Evolutionary conservation across 2,888 invertebrate species (phyloP), one percentile per base, ranked within the genome.

Genomic region (Sarcophaga variegata): DNA sequence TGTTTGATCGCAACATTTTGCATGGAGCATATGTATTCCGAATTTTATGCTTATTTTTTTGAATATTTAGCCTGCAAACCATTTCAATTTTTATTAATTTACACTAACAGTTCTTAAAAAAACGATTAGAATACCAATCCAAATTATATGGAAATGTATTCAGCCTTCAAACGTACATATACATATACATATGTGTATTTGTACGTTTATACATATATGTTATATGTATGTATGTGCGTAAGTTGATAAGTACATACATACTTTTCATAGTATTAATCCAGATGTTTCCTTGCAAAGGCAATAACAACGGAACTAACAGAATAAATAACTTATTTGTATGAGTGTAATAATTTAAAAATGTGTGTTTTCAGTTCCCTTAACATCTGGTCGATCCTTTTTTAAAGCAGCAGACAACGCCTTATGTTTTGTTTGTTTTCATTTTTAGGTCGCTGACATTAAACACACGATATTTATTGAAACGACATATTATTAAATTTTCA

Each of bases 321-420:
- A 37, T 37, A 37, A 37, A 54, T 54, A 54, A 59, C 27, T 45
- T 69, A 3, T 64, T 12, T 62, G 49, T 25, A 20, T 62, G 17
- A 14, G 54, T 54, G 54, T 54, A 54, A 54, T 54, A 54, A 54
- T 14, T 14, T 54, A 54, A 22, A 59, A 66, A 25, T 81, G 20
- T 72, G 66, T 72, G 17, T 20, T 17, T 45, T 64, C 54, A 45
- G 60, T 67, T 72, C 49, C 59, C 59, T 62, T 66, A 72, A 78
- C 83, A 83, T 72, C 83, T 83, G 83, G 71, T 77, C 8, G 47
- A 54, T 54, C 60, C 49, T 49, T 49, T 47, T 71, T 64, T 22
- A 85, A 74, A 79, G 64, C 37, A 71, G 49, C 45, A 66, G 62
- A 83, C 74, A 83, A 69, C 83, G 81, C 81, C 79, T 86, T 80